Conservation (phyloP, 2,113 vertebrate genomes). For the Vulpes lagopus region DNA sequence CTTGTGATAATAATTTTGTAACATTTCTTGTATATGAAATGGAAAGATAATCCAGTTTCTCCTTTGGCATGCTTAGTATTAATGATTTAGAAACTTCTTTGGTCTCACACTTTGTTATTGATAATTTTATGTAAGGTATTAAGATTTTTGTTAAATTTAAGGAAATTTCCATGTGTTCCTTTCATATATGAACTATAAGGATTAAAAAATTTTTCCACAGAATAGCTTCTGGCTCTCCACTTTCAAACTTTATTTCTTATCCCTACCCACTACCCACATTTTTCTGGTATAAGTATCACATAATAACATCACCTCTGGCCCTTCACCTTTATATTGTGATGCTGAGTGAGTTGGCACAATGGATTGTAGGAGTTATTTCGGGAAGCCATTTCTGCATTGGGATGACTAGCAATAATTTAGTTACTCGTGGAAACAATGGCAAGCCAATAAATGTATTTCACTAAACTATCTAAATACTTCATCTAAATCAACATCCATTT, state of each 20-base stretch:
- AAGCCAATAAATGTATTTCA: slow-evolving; percentile 17
- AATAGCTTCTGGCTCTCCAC: background rate
- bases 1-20: background rate
- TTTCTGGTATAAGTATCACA: background rate
- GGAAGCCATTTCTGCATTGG: background rate
- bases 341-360: background rate
- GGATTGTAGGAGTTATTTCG: background rate
- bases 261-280: background rate
- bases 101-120: background rate
- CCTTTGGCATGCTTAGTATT: background rate
- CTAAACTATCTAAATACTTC: background rate
- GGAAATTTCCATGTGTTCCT: background rate
- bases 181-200: background rate
- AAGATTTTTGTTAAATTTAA: background rate
- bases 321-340: background rate
- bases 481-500: background rate
- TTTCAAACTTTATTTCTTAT: background rate
- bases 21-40: slow-evolving; percentile 5
- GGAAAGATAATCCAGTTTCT: background rate
- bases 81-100: slow-evolving; percentile 18
- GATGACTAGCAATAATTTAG: slow-evolving; percentile 7
- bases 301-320: background rate
- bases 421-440: background rate
- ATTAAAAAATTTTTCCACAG: background rate
- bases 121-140: background rate